A percentile compares a stretch with the other conserved stretches of the same genome.
Evolutionary conservation across 2,113 vertebrate species (phyloP).

Genomic region (Carettochelys insculpta): DNA sequence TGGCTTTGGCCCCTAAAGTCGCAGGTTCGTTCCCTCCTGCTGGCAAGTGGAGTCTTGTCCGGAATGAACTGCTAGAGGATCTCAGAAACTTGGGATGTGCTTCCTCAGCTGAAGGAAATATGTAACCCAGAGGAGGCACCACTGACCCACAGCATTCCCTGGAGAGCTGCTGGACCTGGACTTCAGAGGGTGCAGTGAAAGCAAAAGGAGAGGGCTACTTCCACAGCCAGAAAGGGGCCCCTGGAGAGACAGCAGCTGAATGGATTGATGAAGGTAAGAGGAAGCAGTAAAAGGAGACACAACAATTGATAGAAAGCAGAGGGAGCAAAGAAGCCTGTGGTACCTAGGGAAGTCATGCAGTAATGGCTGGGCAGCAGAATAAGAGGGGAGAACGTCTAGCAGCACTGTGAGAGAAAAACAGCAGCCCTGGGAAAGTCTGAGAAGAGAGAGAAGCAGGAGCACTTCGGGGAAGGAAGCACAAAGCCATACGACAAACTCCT

Average conservation of each 20-base stretch:
- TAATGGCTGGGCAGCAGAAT: not conserved
- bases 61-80: no score
- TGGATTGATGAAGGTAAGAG: not conserved
- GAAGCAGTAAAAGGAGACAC: not conserved
- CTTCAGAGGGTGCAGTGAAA: fast-evolving
- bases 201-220: not conserved
- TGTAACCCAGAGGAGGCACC: no score
- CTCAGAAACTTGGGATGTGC: no score
- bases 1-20: no score
- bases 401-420: not conserved
- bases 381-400: not conserved
- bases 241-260: not conserved
- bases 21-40: no score
- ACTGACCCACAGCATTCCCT: not conserved
- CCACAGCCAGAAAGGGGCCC: not conserved
- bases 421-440: fast-evolving
- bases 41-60: no score
- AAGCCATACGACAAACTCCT: not conserved
- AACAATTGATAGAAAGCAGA: not conserved
- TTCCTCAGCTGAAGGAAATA: no score
- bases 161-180: not conserved
- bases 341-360: not conserved
- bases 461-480: fast-evolving
- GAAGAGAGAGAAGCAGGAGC: not conserved
- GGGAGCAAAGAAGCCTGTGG: not conserved